Evolutionary conservation across 92 coral and sea anemone species (phyloP), one percentile per base, ranked within the genome.

Genomic region (Porites divaricata): DNA sequence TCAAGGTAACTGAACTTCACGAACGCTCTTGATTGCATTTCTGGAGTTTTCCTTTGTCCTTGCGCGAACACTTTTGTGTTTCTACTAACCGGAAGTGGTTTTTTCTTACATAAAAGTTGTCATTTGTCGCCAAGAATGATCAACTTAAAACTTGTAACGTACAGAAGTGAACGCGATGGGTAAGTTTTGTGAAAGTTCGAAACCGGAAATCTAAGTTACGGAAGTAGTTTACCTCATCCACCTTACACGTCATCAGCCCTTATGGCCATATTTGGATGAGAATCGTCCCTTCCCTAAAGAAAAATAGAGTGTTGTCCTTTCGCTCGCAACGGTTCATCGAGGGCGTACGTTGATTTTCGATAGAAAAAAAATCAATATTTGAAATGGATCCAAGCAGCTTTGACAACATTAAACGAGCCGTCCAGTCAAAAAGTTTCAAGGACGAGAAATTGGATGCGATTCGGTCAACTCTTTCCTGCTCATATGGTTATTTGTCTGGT

Each of bases 331-430:
- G 2, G 35, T 28, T 53, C 9, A 7, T 53, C 12, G 58, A 53
- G 15, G 2, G 59, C 17, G 16, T 54, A 54, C 59, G 59, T 54
- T 2, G 16, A 54, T 54, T 54, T 2, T 54, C 59, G 59, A 54
- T 54, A 35, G n/a, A n/a, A 2, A 11, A 15, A 53, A 15, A 54
- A 15, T 54, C 59, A 15, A 1, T 9, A 54, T 54, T 54, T 54
- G 59, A 19, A 50, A 91, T 91, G 95, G 95, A 88, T 85, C 74
- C 90, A 25, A 68, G 41, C 20, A 77, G 74, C 17, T 91, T 91
- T 51, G 76, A 70, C 9, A 72, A 84, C 50, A 78, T 91, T 23
- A 80, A 15, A 25, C 74, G 64, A 17, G 86, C 89, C 13, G 89
- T 91, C 2, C 63, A 81, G 8, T 72, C 70, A 52, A 72, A 67